Conservation (phyloP, 1,140 invertebrate species). For the Phortica variegata region DNA sequence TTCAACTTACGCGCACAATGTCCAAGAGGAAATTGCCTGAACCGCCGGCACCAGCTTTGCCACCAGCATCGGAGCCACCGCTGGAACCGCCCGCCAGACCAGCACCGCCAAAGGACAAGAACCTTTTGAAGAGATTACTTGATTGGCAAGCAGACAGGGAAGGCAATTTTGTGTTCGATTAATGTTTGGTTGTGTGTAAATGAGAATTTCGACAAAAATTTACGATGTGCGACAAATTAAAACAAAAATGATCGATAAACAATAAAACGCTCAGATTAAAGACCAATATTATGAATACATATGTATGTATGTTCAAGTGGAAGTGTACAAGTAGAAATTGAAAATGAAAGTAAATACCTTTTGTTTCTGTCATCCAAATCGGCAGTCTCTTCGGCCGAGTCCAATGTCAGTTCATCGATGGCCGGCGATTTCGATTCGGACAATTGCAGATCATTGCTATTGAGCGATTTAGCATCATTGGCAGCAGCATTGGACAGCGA, state of each 20-base stretch:
- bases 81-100: conserved; percentile 57
- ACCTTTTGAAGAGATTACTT: conserved; percentile 61
- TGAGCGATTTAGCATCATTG: conserved; percentile 34
- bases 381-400: conserved; percentile 64
- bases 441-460: conserved; percentile 45
- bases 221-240: neutral
- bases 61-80: conserved; percentile 58
- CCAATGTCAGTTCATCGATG: conserved; percentile 64
- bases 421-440: conserved; percentile 60
- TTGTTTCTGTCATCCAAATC: conserved; percentile 76
- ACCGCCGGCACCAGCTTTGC: conserved; percentile 63
- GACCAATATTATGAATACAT: no score
- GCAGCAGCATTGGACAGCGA: conserved; percentile 5
- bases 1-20: conserved; percentile 74
- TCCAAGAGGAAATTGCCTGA: conserved; percentile 86
- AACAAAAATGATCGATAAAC: conserved; percentile 4
- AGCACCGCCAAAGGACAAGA: conserved; percentile 69
- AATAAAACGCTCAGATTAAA: neutral
- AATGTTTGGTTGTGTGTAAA: neutral
- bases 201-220: conserved; percentile 1
- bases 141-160: no score
- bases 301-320: no score
- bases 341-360: conserved; percentile 60
- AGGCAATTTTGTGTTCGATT: conserved; percentile 8
- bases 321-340: no score